A percentile compares a stretch with the other conserved stretches of the same genome.
Conservation (phyloP, 2,888 invertebrate species). For the Hemistola chrysoprasaria region DNA sequence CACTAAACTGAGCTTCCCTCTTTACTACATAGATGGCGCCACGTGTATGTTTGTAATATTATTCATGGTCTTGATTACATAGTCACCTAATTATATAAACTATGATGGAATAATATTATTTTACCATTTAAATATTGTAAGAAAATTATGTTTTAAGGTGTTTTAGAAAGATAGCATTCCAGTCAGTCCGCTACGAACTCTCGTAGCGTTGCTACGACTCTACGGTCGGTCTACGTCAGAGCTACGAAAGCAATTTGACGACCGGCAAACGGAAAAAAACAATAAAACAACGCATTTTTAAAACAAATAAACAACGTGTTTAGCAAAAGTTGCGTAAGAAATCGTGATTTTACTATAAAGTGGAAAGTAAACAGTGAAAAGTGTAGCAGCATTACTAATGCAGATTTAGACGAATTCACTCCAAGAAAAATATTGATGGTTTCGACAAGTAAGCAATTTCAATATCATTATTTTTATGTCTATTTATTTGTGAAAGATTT, state of each 20-base stretch:
- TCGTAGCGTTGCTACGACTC: conserved; percentile 50
- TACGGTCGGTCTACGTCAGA: conserved; percentile 35
- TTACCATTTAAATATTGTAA: too few relatives aligned
- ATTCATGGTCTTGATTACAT: background rate
- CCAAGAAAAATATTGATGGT: conserved; percentile 14
- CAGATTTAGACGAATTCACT: conserved; percentile 17
- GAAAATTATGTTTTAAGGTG: background rate
- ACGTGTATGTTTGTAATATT: conserved; percentile 27
- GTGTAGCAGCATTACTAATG: conserved; percentile 5
- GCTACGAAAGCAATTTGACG: conserved; percentile 31
- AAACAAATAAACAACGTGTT: conserved; percentile 8
- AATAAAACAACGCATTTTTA: conserved; percentile 21
- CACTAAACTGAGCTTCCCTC: conserved; percentile 9
- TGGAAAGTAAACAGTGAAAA: conserved; percentile 11
- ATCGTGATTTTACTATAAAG: conserved; percentile 4
- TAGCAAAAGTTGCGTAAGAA: conserved; percentile 10
- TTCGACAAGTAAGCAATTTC: conserved; percentile 10
- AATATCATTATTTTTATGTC: background rate
- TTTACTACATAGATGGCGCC: conserved; percentile 41
- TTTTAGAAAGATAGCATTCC: conserved; percentile 5
- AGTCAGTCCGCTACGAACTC: conserved; percentile 52
- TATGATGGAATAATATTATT: background rate
- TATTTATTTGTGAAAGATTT: background rate
- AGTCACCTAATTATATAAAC: too few relatives aligned
- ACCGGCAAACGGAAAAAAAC: conserved; percentile 36